Evolutionary conservation across 2,113 vertebrate species (phyloP).

Genomic region (Argyrosomus japonicus): DNA sequence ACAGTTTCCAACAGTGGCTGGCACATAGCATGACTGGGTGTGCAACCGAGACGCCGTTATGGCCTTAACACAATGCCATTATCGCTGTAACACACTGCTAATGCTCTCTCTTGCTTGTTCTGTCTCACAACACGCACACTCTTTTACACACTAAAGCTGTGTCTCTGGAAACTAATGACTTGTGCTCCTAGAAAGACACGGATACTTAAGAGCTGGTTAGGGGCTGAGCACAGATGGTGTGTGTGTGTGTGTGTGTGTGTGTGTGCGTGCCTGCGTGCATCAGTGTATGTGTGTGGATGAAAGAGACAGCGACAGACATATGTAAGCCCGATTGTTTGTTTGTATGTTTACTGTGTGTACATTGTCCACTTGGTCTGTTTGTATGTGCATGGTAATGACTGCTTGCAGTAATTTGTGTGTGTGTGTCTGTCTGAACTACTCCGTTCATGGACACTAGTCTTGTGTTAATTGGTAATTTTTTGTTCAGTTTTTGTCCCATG

Average conservation of each 20-base stretch:
- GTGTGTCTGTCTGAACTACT: background rate
- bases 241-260: constrained; percentile 35
- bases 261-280: constrained; percentile 38
- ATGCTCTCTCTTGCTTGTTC: constrained; percentile 59
- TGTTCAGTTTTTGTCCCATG: constrained; percentile 7
- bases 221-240: constrained; percentile 57
- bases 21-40: constrained; percentile 59
- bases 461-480: background rate
- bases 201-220: constrained; percentile 71
- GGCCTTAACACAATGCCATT: constrained; percentile 71
- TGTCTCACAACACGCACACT: constrained; percentile 31
- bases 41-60: constrained; percentile 68
- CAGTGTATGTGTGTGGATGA: constrained; percentile 21
- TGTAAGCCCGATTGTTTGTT: constrained; percentile 34
- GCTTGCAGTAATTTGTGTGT: constrained; percentile 3
- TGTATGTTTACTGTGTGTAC: constrained; percentile 29
- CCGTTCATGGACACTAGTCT: background rate
- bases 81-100: constrained; percentile 71
- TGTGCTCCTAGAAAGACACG: constrained; percentile 70
- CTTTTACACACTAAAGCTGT: constrained; percentile 44
- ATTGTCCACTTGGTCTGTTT: background rate
- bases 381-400: background rate
- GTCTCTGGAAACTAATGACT: constrained; percentile 67
- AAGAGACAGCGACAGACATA: constrained; percentile 10
- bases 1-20: constrained; percentile 65